Evolutionary conservation across 2,113 vertebrate genomes (phyloP).

Genomic region (Zosterops pallidus): DNA sequence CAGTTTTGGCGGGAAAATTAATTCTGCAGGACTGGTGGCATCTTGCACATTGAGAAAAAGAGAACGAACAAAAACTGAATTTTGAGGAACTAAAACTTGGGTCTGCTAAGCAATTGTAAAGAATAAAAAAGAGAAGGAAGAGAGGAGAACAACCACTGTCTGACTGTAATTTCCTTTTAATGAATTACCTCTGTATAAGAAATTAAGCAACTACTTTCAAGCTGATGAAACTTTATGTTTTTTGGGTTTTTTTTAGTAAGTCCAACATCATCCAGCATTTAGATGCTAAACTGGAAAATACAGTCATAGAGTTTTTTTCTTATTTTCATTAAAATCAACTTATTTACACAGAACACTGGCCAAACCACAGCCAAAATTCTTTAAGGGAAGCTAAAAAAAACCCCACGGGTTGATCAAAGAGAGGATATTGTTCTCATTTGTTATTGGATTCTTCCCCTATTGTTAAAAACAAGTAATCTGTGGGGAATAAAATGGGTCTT

Average conservation of each 20-base stretch:
- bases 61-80: not conserved
- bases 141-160: not conserved
- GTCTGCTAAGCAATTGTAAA: not conserved
- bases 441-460: not conserved
- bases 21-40: not conserved
- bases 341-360: not conserved
- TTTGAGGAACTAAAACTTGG: conserved; percentile 64
- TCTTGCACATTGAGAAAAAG: conserved; percentile 20
- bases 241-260: not conserved
- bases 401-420: not conserved
- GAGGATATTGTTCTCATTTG: not conserved
- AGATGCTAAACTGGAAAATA: not conserved
- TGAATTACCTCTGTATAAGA: conserved; percentile 48
- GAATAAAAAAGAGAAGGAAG: conserved; percentile 62
- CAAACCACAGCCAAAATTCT: not conserved
- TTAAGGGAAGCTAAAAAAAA: not conserved
- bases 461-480: not conserved
- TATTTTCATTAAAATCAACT: not conserved
- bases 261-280: not conserved
- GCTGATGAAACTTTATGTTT: not conserved
- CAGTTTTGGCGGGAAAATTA: conserved; percentile 15
- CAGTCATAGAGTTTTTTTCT: not conserved
- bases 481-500: not conserved
- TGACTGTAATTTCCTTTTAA: conserved; percentile 58
- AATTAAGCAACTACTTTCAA: conserved; percentile 6